phyloP scores from a whole-genome alignment of 2,888 invertebrate genomes.

The Hemicrepidius hirtus region DNA sequence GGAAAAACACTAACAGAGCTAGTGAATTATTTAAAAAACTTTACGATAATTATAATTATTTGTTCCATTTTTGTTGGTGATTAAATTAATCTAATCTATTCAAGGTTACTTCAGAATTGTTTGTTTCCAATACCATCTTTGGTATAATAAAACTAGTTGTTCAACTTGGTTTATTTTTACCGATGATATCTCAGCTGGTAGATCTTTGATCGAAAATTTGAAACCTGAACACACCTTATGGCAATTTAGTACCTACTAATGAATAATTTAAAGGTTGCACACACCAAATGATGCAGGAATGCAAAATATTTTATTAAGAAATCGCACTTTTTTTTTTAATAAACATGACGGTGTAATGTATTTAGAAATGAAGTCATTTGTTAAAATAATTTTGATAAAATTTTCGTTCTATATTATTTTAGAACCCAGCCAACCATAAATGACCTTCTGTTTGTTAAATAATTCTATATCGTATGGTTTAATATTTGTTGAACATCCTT shows the following conservation, averaged over 20 bases:
- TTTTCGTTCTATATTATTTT: not conserved
- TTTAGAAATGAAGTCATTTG: conserved; percentile 23
- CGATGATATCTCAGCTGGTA: not conserved
- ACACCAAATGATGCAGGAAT: not conserved
- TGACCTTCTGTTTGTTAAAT: conserved; percentile 7
- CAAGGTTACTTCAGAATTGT: conserved; percentile 10
- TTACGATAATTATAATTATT: not conserved
- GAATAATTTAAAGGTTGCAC: too few relatives aligned
- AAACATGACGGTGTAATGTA: not conserved
- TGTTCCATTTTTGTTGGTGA: not conserved
- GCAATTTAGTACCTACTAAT: not conserved
- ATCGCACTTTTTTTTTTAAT: not conserved
- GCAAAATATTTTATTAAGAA: not conserved
- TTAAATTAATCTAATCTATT: conserved; percentile 8
- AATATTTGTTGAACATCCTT: not conserved
- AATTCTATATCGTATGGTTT: not conserved
- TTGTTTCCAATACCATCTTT: conserved; percentile 10
- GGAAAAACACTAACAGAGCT: not conserved
- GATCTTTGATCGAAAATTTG: not conserved
- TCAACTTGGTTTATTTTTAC: conserved; percentile 14
- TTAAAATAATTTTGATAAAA: conserved; percentile 16
- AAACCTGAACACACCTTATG: not conserved
- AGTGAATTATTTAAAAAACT: not conserved
- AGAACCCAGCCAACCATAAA: not conserved
- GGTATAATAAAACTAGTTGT: conserved; percentile 17